These are phyloP conservation scores for Scytalopus superciliaris DNA, from an alignment of 2,113 vertebrate genomes.

Conservation along the genomic window DNA sequence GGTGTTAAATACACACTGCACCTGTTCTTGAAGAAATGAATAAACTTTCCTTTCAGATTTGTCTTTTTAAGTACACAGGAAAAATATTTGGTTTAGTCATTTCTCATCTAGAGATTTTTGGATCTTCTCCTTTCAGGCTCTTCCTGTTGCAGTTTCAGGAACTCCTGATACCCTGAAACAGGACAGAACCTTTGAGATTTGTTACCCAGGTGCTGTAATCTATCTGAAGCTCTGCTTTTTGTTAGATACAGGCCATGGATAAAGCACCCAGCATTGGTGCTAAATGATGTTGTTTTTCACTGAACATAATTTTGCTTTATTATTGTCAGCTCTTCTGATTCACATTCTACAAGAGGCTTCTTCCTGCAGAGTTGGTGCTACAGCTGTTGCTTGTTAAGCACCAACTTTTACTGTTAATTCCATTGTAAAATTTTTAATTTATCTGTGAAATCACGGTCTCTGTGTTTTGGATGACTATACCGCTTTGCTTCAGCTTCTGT, in stretches of 20 bases:
- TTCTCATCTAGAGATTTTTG: not conserved
- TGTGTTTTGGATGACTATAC: not conserved
- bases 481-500: not conserved
- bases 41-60: not conserved
- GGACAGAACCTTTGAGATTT: not conserved
- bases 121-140: not conserved
- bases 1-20: not conserved
- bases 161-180: not conserved
- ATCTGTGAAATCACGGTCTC: not conserved
- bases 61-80: not conserved
- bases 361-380: not conserved
- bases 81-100: not conserved
- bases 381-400: not conserved
- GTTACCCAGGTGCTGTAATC: not conserved
- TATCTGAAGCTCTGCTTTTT: not conserved
- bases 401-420: not conserved
- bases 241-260: rapidly evolving
- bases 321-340: not conserved
- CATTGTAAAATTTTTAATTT: not conserved
- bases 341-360: not conserved
- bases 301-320: not conserved
- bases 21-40: not conserved
- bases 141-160: not conserved
- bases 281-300: not conserved
- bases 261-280: not conserved